Conservation (phyloP, 2,113 vertebrate species). For the Passerina amoena region DNA sequence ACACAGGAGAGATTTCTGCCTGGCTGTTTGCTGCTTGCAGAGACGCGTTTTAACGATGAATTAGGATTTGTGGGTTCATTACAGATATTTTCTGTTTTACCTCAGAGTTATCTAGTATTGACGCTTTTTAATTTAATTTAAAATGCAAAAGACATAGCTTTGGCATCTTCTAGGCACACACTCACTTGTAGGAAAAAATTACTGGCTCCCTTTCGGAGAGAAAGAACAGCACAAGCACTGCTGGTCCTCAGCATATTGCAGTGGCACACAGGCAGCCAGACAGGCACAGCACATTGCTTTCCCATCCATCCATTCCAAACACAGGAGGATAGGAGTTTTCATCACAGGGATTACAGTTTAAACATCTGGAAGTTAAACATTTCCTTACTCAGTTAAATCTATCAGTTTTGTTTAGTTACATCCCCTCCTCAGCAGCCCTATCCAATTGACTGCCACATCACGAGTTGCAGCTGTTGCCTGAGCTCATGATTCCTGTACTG, state of each 20-base stretch:
- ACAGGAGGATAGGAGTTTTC: not conserved
- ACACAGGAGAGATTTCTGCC: not conserved
- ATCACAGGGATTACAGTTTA: not conserved
- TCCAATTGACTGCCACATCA: not conserved
- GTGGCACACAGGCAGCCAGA: not conserved
- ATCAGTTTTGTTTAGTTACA: not conserved
- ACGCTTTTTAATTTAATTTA: not conserved
- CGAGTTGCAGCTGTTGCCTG: not conserved
- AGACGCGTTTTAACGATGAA: not conserved
- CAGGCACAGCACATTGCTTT: not conserved
- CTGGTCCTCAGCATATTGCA: not conserved
- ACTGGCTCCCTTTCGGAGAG: not conserved
- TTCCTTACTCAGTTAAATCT: constrained; percentile 8
- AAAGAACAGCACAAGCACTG: not conserved
- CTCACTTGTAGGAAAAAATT: not conserved
- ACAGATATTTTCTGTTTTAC: not conserved
- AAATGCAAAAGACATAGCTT: not conserved
- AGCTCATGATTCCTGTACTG: not conserved
- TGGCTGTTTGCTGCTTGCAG: not conserved
- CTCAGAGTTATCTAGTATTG: not conserved
- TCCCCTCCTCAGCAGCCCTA: not conserved
- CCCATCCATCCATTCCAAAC: not conserved
- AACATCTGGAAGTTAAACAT: constrained; percentile 39
- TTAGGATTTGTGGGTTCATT: not conserved
- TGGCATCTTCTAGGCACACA: not conserved